Evolutionary conservation across 1,140 invertebrate species (phyloP), one percentile per base, ranked within the genome.

Genomic region (Thaumetopoea pityocampa): DNA sequence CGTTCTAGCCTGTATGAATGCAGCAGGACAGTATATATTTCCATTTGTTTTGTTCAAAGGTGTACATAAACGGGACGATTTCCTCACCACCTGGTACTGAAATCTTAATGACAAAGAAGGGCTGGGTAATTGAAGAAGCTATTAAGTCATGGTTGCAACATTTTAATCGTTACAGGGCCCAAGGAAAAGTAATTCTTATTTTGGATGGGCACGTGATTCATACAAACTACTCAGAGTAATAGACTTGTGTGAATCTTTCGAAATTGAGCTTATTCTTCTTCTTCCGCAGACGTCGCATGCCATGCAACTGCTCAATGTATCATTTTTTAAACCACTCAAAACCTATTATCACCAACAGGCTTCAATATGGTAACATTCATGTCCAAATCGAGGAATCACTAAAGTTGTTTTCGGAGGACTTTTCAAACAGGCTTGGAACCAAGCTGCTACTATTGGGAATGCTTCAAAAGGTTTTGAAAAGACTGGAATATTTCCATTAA

Each of bases 361-460:
- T 12, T 33, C 29, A 43, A 10, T 29, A 16, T 43, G 40, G 40
- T 29, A 43, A 43, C 29, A 43, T 24, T 10, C 40, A 32, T 29
- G 26, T 24, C 29, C 28, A 18, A 22, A 43, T 26, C 28, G 24
- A 27, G 30, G 22, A 7, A 43, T 43, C 8, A 33, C 28, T 23
- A 43, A 43, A 15, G 22, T 33, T 8, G 30, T 11, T 15, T 43
- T 80, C 4, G 36, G 48, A 4, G 26, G 38, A 14, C 15, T 78
- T 14, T 67, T 72, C 33, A 52, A 42, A 18, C 32, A 45, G 45
- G 64, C 65, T 8, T 66, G 58, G 27, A 41, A 33, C 8, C 53
- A 61, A 47, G 60, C 61, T 19, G 62, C 40, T 57, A 85, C 54
- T 55, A 64, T 51, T 12, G 5, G 15, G 42, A 77, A 47, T 42